These are phyloP conservation scores for Nannospalax galili DNA, from an alignment of 2,113 vertebrate species.

Conservation along the genomic window DNA sequence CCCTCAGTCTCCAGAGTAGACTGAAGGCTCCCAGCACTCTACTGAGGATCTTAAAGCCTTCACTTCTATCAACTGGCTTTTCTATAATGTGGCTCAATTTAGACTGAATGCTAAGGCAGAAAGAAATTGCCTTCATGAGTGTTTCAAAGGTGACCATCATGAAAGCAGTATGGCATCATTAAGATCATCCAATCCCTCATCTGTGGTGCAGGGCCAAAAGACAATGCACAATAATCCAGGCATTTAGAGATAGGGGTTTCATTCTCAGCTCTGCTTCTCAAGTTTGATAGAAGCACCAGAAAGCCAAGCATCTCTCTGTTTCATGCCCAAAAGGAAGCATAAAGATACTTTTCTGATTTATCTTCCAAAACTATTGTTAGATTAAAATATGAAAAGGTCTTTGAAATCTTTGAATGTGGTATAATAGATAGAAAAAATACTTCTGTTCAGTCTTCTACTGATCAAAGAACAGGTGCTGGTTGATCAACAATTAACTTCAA, in stretches of 20 bases:
- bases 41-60: neutral
- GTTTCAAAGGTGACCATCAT: slow-evolving; percentile 46
- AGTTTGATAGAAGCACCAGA: neutral
- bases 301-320: neutral
- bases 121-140: neutral
- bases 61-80: neutral
- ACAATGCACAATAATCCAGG: neutral
- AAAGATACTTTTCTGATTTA: neutral
- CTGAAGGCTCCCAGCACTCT: neutral
- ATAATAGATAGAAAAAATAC: neutral
- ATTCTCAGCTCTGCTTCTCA: neutral
- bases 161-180: slow-evolving; percentile 8
- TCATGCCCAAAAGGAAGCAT: neutral
- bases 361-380: neutral
- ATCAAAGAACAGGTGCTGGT: neutral
- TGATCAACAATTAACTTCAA: neutral
- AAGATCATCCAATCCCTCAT: neutral
- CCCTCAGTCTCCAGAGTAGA: neutral
- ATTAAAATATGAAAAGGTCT: slow-evolving; percentile 9
- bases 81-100: neutral
- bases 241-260: neutral
- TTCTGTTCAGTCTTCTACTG: neutral
- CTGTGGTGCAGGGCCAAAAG: neutral
- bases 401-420: slow-evolving; percentile 13
- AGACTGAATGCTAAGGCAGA: neutral